A percentile compares a stretch with the other conserved stretches of the same genome.
Evolutionary conservation across 2,888 invertebrate genomes (phyloP).

Genomic region (Chymomyza procnemis): DNA sequence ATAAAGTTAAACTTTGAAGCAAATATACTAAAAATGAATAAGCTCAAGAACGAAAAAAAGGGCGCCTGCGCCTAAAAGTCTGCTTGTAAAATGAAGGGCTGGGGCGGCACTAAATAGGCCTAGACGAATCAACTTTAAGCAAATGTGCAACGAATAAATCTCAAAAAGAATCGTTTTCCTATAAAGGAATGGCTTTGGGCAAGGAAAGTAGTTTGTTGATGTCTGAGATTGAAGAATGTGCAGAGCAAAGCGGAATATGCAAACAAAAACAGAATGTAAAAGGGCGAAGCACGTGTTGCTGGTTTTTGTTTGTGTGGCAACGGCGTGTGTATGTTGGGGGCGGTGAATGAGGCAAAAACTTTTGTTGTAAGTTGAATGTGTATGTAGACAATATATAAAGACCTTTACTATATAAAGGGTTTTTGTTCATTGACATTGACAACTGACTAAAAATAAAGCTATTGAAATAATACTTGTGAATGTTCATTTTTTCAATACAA

Average conservation of each 20-base stretch:
- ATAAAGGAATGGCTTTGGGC: background rate
- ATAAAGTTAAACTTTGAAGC: too few species aligned
- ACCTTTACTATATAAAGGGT: too few species aligned
- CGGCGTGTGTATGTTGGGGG: too few species aligned
- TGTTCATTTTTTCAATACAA: too few species aligned
- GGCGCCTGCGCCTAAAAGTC: conserved; percentile 62
- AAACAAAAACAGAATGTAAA: conserved; percentile 46
- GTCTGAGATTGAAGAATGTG: conserved; percentile 18
- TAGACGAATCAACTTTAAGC: conserved; percentile 67
- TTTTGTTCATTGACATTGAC: too few species aligned
- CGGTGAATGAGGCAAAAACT: background rate
- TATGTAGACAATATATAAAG: background rate
- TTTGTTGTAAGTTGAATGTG: background rate
- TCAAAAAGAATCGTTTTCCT: conserved; percentile 57
- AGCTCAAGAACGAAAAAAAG: conserved; percentile 31
- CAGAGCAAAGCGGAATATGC: conserved; percentile 46
- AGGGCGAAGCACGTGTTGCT: conserved; percentile 45
- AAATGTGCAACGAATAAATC: conserved; percentile 53
- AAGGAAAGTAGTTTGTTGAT: background rate
- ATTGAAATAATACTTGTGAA: too few species aligned
- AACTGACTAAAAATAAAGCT: too few species aligned
- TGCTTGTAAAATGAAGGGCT: background rate
- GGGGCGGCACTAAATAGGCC: conserved; percentile 49
- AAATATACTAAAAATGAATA: conserved; percentile 4
- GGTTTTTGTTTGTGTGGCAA: conserved; percentile 6